A percentile compares a stretch with the other conserved stretches of the same genome.
Conservation (phyloP, 2,797 vertebrate species). For the Melopsittacus undulatus region DNA sequence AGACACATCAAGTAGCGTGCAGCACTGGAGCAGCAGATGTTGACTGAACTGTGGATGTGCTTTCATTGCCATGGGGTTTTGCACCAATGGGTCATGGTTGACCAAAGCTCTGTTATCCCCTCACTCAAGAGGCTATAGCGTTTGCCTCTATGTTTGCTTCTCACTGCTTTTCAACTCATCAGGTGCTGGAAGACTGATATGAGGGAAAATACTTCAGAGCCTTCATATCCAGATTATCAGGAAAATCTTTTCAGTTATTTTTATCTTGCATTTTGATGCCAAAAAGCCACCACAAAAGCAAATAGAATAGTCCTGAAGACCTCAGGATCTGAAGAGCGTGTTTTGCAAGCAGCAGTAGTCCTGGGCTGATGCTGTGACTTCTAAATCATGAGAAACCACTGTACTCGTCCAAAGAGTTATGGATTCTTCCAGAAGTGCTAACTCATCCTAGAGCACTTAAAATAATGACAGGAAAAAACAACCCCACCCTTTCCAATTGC, state of each 20-base stretch:
- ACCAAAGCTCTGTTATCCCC: neutral
- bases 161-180: neutral
- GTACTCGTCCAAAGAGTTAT: neutral
- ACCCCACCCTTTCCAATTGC: neutral
- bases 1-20: neutral
- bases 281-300: neutral
- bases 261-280: neutral
- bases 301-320: neutral
- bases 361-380: neutral
- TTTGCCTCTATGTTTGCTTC: neutral
- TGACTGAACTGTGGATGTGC: neutral
- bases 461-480: conserved; percentile 2
- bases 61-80: neutral
- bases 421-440: neutral
- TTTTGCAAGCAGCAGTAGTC: neutral
- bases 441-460: neutral
- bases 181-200: neutral
- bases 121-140: neutral
- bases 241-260: neutral
- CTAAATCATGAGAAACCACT: neutral
- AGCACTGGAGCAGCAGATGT: neutral
- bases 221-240: neutral
- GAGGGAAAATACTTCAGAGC: neutral
- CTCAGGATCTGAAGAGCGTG: neutral
- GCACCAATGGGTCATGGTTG: neutral